These are phyloP conservation scores for Temnothorax longispinosus DNA, from an alignment of 1,140 invertebrate species.

Conservation along the genomic window DNA sequence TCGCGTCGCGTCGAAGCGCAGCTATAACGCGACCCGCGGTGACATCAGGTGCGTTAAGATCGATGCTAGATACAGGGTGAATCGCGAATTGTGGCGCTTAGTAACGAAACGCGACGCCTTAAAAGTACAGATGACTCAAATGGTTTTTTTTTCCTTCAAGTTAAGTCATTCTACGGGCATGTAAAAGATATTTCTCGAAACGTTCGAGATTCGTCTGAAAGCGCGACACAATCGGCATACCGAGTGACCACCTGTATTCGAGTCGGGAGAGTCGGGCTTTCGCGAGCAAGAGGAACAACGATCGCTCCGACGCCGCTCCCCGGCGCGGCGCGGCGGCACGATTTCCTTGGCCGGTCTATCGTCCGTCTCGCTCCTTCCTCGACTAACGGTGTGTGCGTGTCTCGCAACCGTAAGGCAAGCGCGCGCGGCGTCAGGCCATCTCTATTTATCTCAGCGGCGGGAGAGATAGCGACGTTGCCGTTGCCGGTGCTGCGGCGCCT, in stretches of 20 bases:
- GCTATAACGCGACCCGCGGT: neutral
- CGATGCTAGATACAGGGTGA: neutral
- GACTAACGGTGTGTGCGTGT: conserved; percentile 76
- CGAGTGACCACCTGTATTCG: conserved; percentile 10
- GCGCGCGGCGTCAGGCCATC: conserved; percentile 65
- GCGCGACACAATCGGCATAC: neutral
- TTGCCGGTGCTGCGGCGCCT: neutral
- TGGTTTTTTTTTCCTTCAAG: no score
- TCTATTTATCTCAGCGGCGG: conserved; percentile 71
- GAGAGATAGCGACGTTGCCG: conserved; percentile 65
- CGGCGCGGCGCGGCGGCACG: conserved; percentile 56
- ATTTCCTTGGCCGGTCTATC: conserved; percentile 70
- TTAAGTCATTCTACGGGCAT: no score
- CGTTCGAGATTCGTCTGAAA: neutral
- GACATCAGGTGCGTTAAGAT: neutral
- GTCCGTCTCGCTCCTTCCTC: conserved; percentile 74
- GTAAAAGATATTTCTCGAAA: neutral
- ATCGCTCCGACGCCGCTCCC: conserved; percentile 40
- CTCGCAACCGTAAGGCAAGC: conserved; percentile 46
- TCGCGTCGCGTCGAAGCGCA: neutral
- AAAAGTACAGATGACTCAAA: neutral
- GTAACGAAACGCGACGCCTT: neutral
- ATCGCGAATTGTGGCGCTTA: neutral
- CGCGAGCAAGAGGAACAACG: conserved; percentile 60
- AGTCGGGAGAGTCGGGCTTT: conserved; percentile 3